phyloP scores from a whole-genome alignment of 2,113 vertebrate genomes.

The Accipiter virgatus region DNA sequence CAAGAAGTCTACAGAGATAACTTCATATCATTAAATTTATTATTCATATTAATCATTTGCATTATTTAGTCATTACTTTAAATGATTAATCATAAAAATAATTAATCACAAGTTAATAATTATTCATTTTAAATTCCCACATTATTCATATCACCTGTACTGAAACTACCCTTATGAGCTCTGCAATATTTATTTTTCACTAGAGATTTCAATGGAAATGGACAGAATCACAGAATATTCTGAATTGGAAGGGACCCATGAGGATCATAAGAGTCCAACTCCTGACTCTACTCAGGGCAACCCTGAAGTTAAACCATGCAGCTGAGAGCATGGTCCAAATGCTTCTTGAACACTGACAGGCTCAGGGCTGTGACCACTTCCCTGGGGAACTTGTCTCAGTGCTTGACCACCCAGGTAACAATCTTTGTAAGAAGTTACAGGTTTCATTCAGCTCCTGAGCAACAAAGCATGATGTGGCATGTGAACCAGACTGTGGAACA shows the following conservation, averaged over 20 bases:
- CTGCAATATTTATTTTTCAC: background rate
- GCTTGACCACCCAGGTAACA: background rate
- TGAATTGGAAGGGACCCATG: background rate
- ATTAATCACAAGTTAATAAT: background rate
- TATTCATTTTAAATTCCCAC: background rate
- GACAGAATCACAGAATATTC: background rate
- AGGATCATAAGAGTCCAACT: background rate
- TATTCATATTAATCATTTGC: background rate
- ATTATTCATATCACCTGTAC: background rate
- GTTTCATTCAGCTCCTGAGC: background rate
- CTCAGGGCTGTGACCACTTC: rapidly evolving
- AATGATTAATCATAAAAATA: background rate
- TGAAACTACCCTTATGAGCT: background rate
- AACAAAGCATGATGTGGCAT: background rate
- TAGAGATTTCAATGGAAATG: background rate
- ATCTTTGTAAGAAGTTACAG: background rate
- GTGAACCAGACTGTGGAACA: background rate
- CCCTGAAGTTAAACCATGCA: background rate
- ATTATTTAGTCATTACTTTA: background rate
- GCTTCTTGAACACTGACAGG: background rate
- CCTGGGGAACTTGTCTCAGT: background rate
- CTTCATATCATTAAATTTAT: background rate
- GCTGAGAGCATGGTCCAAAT: background rate
- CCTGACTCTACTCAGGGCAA: background rate
- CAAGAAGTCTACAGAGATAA: background rate